Conservation (phyloP, 2,113 vertebrate genomes). For the Pseudois nayaur region DNA sequence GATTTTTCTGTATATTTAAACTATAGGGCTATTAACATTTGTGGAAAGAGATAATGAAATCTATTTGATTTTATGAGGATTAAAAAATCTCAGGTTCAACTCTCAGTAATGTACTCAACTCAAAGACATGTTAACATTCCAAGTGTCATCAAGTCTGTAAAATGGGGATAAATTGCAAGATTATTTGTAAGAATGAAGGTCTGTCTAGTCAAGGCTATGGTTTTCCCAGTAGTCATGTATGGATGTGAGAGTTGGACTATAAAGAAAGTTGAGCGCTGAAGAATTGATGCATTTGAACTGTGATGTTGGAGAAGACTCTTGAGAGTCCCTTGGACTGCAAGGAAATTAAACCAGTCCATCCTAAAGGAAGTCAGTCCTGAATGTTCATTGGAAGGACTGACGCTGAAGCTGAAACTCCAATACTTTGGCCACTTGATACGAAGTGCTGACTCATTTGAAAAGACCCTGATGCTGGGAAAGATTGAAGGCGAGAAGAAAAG, state of each 20-base stretch:
- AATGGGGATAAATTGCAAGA: background rate
- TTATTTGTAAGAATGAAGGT: background rate
- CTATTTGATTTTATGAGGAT: background rate
- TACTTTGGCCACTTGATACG: background rate
- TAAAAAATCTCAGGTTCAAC: background rate
- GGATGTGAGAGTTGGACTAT: background rate
- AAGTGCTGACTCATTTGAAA: background rate
- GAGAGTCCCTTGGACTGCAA: background rate
- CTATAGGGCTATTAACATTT: background rate
- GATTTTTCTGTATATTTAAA: background rate
- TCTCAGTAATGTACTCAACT: background rate
- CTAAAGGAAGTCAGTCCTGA: background rate
- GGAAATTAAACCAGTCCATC: background rate
- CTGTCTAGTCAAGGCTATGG: background rate
- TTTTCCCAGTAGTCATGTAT: background rate
- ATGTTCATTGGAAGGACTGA: background rate
- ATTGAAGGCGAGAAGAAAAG: background rate
- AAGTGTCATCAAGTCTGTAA: background rate
- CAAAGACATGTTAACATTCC: background rate
- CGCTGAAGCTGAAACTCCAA: background rate
- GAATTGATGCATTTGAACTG: background rate
- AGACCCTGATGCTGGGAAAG: background rate
- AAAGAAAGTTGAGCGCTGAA: background rate
- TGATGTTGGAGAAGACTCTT: background rate
- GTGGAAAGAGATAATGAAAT: background rate